phyloP scores from a whole-genome alignment of 2,113 vertebrate genomes.

The Cololabis saira region DNA sequence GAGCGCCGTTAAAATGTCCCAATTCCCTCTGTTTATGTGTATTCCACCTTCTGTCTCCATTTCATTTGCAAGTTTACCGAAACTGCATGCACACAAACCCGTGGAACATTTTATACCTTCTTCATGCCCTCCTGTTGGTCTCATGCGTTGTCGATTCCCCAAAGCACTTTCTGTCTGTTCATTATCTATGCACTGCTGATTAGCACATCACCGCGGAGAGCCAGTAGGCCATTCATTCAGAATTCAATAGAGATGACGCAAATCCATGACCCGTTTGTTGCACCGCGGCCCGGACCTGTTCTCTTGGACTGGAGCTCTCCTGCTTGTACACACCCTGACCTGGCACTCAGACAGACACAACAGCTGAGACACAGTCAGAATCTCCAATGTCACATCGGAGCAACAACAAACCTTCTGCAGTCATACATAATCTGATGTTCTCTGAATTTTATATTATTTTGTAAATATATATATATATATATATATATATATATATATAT shows the following conservation, averaged over 20 bases:
- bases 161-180: constrained; percentile 38
- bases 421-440: no score
- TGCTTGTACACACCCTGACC: constrained; percentile 18
- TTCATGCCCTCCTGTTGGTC: constrained; percentile 1
- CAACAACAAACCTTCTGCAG: constrained; percentile 19
- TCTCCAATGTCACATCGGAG: constrained; percentile 4
- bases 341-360: constrained; percentile 40
- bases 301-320: constrained; percentile 39
- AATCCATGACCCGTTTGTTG: constrained; percentile 53
- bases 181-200: constrained; percentile 61
- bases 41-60: not conserved
- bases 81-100: not conserved
- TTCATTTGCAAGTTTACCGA: constrained; percentile 3
- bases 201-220: constrained; percentile 55
- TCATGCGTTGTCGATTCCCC: constrained; percentile 15
- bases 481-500: no score
- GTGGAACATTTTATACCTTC: constrained; percentile 49
- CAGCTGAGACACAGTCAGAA: constrained; percentile 40
- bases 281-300: constrained; percentile 41
- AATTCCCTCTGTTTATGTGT: not conserved
- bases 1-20: not conserved
- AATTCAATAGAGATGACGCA: constrained; percentile 72
- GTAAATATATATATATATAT: no score
- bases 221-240: constrained; percentile 55
- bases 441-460: no score